Conservation (phyloP, 2,797 vertebrate genomes). For the Syngnathus rostellatus region DNA sequence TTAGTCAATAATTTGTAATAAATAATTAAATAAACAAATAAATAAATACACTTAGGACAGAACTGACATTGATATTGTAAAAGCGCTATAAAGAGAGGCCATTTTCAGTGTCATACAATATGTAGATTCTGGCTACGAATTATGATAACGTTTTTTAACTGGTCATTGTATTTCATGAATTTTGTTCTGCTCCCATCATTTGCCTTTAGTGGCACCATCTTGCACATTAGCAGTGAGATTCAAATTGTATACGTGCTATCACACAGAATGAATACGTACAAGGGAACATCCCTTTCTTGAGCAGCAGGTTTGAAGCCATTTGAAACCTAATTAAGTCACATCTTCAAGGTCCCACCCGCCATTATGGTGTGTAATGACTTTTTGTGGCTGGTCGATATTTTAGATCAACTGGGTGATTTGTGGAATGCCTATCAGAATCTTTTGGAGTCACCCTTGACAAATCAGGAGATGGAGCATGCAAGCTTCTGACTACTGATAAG, state of each 20-base stretch:
- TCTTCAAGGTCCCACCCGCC: slow-evolving; percentile 71
- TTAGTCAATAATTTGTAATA: neutral
- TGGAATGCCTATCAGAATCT: slow-evolving; percentile 74
- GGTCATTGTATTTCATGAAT: neutral
- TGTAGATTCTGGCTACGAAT: neutral
- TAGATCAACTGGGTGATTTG: slow-evolving; percentile 80
- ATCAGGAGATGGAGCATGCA: slow-evolving; percentile 70
- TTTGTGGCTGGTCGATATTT: slow-evolving; percentile 75
- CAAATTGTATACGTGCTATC: slow-evolving; percentile 33
- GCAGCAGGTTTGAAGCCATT: slow-evolving; percentile 64
- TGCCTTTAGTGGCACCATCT: neutral
- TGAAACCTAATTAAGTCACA: slow-evolving; percentile 78
- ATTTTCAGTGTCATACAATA: neutral
- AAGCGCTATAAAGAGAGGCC: too few relatives aligned
- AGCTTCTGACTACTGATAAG: slow-evolving; percentile 71
- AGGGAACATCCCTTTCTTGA: slow-evolving; percentile 30
- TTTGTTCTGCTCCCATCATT: neutral
- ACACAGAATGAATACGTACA: slow-evolving; percentile 23
- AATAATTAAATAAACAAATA: too few relatives aligned
- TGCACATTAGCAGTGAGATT: neutral
- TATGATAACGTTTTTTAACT: neutral
- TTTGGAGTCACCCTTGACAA: slow-evolving; percentile 74
- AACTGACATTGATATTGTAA: too few relatives aligned
- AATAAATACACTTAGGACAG: too few relatives aligned
- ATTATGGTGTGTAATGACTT: slow-evolving; percentile 80